Conservation (phyloP, 2,113 vertebrate genomes). For the Phasianus colchicus region DNA sequence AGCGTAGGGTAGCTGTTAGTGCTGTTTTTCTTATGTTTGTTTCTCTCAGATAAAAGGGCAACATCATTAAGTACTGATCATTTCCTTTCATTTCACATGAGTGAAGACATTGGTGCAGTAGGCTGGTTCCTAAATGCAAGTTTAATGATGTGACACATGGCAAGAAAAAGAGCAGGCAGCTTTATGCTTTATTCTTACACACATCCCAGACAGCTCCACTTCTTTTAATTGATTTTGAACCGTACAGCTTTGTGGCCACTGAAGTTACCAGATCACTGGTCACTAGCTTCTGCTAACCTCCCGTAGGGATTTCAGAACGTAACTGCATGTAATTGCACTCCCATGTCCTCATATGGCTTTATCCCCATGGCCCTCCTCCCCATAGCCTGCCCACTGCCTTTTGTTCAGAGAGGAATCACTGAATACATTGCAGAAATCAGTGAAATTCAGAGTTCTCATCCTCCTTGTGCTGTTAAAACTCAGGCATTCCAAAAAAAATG, state of each 20-base stretch:
- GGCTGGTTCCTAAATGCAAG: neutral
- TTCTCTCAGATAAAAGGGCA: constrained; percentile 12
- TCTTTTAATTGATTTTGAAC: neutral
- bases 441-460: neutral
- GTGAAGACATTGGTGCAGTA: neutral
- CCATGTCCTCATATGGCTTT: fast-evolving
- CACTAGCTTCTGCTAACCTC: neutral
- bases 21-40: neutral
- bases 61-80: neutral
- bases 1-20: neutral
- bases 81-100: constrained; percentile 5
- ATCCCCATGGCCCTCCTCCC: neutral
- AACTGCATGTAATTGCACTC: neutral
- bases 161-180: neutral
- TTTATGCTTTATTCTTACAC: neutral
- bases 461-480: neutral
- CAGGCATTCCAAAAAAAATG: neutral
- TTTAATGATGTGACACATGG: neutral
- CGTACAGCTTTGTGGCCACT: neutral
- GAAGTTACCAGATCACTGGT: neutral
- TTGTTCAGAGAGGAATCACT: neutral
- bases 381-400: neutral
- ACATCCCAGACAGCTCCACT: fast-evolving
- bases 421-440: neutral
- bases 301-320: neutral